Evolutionary conservation across 2,113 vertebrate genomes (phyloP).

Genomic region (Okapia johnstoni): DNA sequence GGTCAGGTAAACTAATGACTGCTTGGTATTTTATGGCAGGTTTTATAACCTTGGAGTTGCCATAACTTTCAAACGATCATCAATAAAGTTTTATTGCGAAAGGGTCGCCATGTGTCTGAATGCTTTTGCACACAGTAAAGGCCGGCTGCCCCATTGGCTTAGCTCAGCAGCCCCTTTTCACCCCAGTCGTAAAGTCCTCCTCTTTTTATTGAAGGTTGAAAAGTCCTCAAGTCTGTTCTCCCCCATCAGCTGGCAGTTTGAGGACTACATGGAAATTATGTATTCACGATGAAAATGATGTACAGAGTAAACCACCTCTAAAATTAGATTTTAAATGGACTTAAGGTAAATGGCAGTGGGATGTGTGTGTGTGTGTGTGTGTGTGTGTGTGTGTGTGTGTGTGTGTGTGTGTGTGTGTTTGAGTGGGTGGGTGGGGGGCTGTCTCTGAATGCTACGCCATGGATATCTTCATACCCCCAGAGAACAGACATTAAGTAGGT

Average conservation of each 20-base stretch:
- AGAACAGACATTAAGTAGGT: constrained; percentile 10
- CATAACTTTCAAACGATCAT: constrained; percentile 79
- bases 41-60: constrained; percentile 80
- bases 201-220: constrained; percentile 62
- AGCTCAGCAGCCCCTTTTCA: constrained; percentile 53
- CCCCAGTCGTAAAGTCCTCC: constrained; percentile 57
- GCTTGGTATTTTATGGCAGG: constrained; percentile 76
- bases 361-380: neutral
- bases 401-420: neutral
- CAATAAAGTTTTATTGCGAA: constrained; percentile 79
- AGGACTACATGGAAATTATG: neutral
- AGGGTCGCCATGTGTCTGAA: constrained; percentile 77
- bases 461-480: neutral
- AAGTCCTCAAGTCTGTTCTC: constrained; percentile 1
- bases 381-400: neutral
- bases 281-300: neutral
- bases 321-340: neutral
- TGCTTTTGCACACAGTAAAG: constrained; percentile 74
- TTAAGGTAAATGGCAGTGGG: neutral
- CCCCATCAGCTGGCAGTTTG: neutral
- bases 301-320: neutral
- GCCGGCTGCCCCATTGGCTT: constrained; percentile 50
- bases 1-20: constrained; percentile 80
- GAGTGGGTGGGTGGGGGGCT: neutral
- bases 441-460: neutral